phyloP scores from a whole-genome alignment of 2,797 vertebrate genomes.

The Tarsius wallacei region DNA sequence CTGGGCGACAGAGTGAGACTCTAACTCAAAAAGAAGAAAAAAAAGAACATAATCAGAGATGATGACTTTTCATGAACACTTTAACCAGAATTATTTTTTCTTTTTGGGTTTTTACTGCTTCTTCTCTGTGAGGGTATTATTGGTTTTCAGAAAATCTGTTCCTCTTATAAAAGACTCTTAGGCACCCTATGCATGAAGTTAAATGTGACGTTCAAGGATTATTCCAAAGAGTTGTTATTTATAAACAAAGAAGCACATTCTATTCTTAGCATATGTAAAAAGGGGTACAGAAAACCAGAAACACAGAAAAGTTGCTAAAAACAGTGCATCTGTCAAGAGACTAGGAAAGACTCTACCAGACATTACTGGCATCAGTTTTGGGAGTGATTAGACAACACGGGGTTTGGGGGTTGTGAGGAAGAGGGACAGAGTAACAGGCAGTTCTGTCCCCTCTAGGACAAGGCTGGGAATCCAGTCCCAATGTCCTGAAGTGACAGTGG shows the following conservation, averaged over 20 bases:
- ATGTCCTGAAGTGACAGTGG: not conserved
- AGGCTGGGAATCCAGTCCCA: not conserved
- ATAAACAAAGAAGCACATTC: not conserved
- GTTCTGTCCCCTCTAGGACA: no score
- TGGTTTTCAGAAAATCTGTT: not conserved
- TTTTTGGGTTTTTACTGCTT: not conserved
- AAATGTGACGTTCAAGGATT: not conserved
- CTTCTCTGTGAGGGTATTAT: not conserved
- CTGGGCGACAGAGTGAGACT: no score
- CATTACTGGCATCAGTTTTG: not conserved
- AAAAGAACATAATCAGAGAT: slow-evolving; percentile 2
- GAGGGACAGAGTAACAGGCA: not conserved
- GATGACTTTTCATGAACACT: not conserved
- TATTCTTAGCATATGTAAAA: not conserved
- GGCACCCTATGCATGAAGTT: not conserved
- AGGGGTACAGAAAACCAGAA: not conserved
- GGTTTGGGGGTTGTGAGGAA: not conserved
- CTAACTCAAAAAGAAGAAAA: no score
- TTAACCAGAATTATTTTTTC: not conserved
- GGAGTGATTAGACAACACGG: not conserved
- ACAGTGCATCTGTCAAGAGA: not conserved
- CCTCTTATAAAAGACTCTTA: not conserved
- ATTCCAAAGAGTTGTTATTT: not conserved
- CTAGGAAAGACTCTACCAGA: not conserved
- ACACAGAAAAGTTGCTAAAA: not conserved